phyloP scores from a whole-genome alignment of 2,888 invertebrate genomes.

The Platycnemis pennipes region DNA sequence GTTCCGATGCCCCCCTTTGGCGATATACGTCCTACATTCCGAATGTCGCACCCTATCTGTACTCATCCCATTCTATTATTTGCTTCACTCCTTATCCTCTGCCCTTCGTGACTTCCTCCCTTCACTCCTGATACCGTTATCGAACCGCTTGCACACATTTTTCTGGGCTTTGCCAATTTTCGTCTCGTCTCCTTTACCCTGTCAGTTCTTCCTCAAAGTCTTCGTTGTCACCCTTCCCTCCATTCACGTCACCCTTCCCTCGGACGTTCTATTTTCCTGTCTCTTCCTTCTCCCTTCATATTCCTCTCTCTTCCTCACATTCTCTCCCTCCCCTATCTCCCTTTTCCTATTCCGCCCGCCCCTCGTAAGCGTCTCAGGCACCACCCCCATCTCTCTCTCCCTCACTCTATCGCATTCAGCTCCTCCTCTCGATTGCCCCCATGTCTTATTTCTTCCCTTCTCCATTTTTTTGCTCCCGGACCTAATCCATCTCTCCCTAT shows the following conservation, averaged over 20 bases:
- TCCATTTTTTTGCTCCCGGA: conserved; percentile 30
- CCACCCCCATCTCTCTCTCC: background rate
- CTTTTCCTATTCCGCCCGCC: background rate
- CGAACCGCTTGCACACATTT: background rate
- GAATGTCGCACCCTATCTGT: background rate
- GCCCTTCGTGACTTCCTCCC: background rate
- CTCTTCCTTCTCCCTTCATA: background rate
- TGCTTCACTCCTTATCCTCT: background rate
- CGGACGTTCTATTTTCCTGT: background rate
- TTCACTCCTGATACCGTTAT: background rate
- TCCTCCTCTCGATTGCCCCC: background rate
- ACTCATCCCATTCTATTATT: background rate
- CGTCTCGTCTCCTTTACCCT: background rate
- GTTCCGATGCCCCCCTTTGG: background rate
- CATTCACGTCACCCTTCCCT: background rate
- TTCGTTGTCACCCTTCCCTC: background rate
- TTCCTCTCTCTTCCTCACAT: too few species aligned
- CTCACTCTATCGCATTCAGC: background rate
- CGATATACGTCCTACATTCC: background rate
- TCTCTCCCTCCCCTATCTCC: background rate
- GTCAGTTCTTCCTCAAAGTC: background rate
- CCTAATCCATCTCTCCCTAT: conserved; percentile 62
- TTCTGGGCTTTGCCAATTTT: background rate
- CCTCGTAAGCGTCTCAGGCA: background rate
- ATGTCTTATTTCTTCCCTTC: background rate